Evolutionary conservation across 64 coral and sea anemone species (phyloP).

Genomic region (Dendronephthya gigantea): DNA sequence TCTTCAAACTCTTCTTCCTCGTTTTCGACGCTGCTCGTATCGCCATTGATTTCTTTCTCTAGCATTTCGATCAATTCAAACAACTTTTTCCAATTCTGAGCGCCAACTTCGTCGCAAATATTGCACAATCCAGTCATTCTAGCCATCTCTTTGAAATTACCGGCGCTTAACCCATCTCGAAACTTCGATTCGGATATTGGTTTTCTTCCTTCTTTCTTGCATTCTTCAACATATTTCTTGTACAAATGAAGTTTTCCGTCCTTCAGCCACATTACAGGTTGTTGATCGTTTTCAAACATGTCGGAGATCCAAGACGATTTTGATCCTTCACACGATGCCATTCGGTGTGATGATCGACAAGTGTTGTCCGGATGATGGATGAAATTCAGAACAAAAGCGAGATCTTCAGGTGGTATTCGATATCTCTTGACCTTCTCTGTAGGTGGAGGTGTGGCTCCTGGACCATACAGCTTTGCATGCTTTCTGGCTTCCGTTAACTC

Average conservation of each 20-base stretch:
- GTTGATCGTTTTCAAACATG: slow-evolving; percentile 26
- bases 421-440: background rate
- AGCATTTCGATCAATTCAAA: slow-evolving; percentile 17
- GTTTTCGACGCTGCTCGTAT: background rate
- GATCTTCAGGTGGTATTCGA: slow-evolving; percentile 16
- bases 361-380: slow-evolving; percentile 38
- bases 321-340: slow-evolving; percentile 20
- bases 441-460: background rate
- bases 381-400: slow-evolving; percentile 35
- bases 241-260: slow-evolving; percentile 30
- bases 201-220: slow-evolving; percentile 22
- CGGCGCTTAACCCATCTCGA: slow-evolving; percentile 28
- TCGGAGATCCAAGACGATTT: slow-evolving; percentile 38
- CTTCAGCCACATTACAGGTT: slow-evolving; percentile 43
- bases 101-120: slow-evolving; percentile 35
- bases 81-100: slow-evolving; percentile 36
- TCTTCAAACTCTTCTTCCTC: background rate
- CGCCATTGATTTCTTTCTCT: background rate
- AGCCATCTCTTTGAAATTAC: slow-evolving; percentile 38
- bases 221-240: slow-evolving; percentile 22
- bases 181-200: slow-evolving; percentile 21
- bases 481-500: slow-evolving; percentile 5
- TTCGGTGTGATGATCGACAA: slow-evolving; percentile 30
- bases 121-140: slow-evolving; percentile 43
- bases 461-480: background rate